Base-by-base conservation (phyloP, 1,140 invertebrate genomes). In the Acromyrmex heyeri region DNA sequence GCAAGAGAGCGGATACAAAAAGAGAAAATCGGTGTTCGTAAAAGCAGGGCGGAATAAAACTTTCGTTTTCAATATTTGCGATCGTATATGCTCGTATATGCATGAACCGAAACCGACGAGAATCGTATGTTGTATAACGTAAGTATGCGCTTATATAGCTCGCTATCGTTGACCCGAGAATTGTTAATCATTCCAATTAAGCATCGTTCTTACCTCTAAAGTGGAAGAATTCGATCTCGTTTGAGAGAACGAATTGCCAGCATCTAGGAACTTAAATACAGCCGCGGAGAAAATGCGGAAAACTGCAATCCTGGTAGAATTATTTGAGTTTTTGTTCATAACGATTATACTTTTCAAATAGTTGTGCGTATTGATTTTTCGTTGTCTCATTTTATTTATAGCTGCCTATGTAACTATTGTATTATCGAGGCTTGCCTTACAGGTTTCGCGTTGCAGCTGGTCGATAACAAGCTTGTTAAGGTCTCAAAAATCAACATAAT, bases 51-150 rank as follows among this genome's bases (percentile, higher is more conserved):
- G 87, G 75, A 87, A 88, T 55, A 85, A 87, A 90, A 94, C 94
- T 94, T 93, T 94, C 93, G 90, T 92, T 94, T 94, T 95, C 93
- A 87, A 93, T 92, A 92, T 88, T 78, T 86, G 65, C 90, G 70
- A 72, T 72, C 72, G 64, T 44, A 50, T 50, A 50, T 50, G 77
- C 86, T 87, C 73, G 81, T 65, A 81, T 57, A 76, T 57, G 64
- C 83, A 44, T 83, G 61, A 64, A 70, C 69, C 83, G 87, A 81
- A 86, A 88, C 85, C 55, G 57, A 38, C 38, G 78, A 12, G 18
- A 82, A 88, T 88, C 76, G 76, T 24, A 57, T 67, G 72, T 88
- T 88, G 69, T 87, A 86, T 88, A 81, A 89, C 83, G 14, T 82
- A 34, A 64, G 48, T 82, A 64, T 73, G 69, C 65, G 50, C 59